phyloP scores from a whole-genome alignment of 2,113 vertebrate genomes.

The Todiramphus saurophagus region DNA sequence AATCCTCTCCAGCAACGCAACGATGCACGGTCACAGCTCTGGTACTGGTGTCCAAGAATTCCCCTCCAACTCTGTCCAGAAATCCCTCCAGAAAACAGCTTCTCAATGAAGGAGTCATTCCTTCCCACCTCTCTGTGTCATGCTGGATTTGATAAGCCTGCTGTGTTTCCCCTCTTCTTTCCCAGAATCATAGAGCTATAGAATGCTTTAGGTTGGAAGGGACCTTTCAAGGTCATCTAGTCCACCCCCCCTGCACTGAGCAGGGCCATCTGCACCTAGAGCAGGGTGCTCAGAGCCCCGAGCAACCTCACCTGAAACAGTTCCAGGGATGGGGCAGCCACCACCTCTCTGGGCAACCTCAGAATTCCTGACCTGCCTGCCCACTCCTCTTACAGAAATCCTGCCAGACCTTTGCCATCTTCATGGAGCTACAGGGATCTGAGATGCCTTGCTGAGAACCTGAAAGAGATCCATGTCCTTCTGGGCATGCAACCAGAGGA shows the following conservation, averaged over 20 bases:
- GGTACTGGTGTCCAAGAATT: neutral
- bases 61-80: neutral
- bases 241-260: too few species aligned
- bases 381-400: neutral
- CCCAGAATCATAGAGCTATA: neutral
- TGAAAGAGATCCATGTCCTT: neutral
- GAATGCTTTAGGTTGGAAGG: neutral
- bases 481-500: neutral
- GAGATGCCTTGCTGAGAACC: neutral
- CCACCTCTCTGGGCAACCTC: neutral
- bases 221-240: too few species aligned
- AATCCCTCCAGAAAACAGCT: neutral
- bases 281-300: too few species aligned
- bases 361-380: neutral
- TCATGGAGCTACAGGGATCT: rapidly evolving
- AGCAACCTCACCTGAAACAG: too few species aligned
- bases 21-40: neutral
- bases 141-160: rapidly evolving
- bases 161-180: neutral
- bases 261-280: too few species aligned
- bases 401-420: neutral
- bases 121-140: neutral
- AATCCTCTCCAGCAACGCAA: neutral
- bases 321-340: neutral
- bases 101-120: neutral